Conservation (phyloP, 2,113 vertebrate species). For the Atractosteus spatula region DNA sequence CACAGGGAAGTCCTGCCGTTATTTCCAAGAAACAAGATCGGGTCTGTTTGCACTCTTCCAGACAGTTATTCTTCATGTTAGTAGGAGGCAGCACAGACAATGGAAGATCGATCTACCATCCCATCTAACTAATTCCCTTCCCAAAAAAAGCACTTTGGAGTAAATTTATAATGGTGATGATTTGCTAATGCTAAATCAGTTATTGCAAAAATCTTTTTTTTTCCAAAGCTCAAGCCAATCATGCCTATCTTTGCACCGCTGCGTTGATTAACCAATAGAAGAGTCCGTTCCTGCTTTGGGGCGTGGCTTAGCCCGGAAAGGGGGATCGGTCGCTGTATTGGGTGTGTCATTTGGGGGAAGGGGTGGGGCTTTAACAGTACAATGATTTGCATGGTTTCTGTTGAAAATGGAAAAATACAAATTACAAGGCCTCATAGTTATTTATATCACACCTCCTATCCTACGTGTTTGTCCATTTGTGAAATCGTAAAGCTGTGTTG, state of each 20-base stretch:
- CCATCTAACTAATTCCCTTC: too few species aligned
- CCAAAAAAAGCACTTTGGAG: too few species aligned
- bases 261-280: slow-evolving; percentile 27
- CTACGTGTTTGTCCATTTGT: too few species aligned
- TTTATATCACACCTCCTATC: slow-evolving; percentile 29
- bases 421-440: slow-evolving; percentile 32
- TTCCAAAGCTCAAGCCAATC: slow-evolving; percentile 32
- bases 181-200: too few species aligned
- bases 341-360: slow-evolving; percentile 1
- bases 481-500: too few species aligned
- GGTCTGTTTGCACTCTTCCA: too few species aligned
- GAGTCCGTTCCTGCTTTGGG: not conserved
- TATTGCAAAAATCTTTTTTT: not conserved
- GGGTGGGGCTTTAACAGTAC: slow-evolving; percentile 15
- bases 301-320: not conserved
- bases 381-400: slow-evolving; percentile 41
- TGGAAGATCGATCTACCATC: too few species aligned
- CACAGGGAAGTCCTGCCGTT: too few species aligned
- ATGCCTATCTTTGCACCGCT: slow-evolving; percentile 26
- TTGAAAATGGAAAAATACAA: slow-evolving; percentile 17
- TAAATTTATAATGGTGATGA: too few species aligned
- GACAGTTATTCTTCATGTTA: too few species aligned
- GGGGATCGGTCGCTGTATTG: not conserved
- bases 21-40: too few species aligned
- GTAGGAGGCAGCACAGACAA: too few species aligned